phyloP scores from a whole-genome alignment of 2,888 invertebrate species.

The Parelbella ahira region DNA sequence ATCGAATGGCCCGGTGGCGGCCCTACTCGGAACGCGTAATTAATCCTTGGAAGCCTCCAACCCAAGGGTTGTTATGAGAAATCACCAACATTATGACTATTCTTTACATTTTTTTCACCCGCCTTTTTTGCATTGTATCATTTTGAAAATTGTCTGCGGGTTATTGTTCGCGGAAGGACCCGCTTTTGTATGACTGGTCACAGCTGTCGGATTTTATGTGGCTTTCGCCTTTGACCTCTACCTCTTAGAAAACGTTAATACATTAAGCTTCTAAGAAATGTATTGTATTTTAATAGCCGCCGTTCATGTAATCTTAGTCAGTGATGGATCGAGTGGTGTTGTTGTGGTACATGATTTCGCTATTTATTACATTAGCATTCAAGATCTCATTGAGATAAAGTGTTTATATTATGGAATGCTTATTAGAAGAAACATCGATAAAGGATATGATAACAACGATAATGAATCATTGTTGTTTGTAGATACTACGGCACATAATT shows the following conservation, averaged over 20 bases:
- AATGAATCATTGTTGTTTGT: slow-evolving; percentile 13
- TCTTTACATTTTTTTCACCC: slow-evolving; percentile 59
- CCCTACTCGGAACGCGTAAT: slow-evolving; percentile 78
- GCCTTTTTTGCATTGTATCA: slow-evolving; percentile 68
- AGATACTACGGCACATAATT: not conserved
- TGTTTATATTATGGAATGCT: slow-evolving; percentile 14
- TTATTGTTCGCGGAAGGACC: slow-evolving; percentile 63
- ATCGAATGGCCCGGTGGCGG: slow-evolving; percentile 77
- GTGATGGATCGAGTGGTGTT: slow-evolving; percentile 18
- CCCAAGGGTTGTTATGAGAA: slow-evolving; percentile 76
- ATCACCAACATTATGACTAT: slow-evolving; percentile 65
- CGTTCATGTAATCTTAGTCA: slow-evolving; percentile 20
- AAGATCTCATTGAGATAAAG: slow-evolving; percentile 11
- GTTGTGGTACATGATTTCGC: slow-evolving; percentile 12
- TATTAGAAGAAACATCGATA: not conserved
- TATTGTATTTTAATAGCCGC: slow-evolving; percentile 17
- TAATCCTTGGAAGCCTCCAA: slow-evolving; percentile 79
- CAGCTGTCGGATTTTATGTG: slow-evolving; percentile 45
- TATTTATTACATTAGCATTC: slow-evolving; percentile 19
- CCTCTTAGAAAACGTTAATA: slow-evolving; percentile 37
- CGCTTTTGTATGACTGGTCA: slow-evolving; percentile 34
- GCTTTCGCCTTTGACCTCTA: slow-evolving; percentile 52
- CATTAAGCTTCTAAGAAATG: slow-evolving; percentile 41
- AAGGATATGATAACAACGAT: not conserved
- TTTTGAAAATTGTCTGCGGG: slow-evolving; percentile 59